Evolutionary conservation across 2,113 vertebrate species (phyloP), one percentile per base, ranked within the genome.

Genomic region (Acrocephalus arundinaceus): DNA sequence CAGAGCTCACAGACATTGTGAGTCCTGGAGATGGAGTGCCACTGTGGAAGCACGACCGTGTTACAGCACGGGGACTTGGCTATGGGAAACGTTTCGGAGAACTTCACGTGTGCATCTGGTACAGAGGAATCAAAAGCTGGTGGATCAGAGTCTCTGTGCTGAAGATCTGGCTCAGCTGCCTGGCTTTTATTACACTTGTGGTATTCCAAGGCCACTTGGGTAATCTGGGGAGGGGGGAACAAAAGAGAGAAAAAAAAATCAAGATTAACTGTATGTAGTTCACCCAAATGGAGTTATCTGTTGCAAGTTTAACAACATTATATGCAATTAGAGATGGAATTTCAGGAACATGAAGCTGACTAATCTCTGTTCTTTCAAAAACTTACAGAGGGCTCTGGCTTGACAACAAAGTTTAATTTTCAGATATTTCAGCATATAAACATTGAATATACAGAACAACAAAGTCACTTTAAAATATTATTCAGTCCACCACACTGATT

Each of bases 1-100:
- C 99, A 99, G 59, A 99, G 97, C 94, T 99, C 99, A 59, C 99
- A 99, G 82, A 99, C 97, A 1, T 97, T 98, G 78, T 98, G 97
- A 57, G 97, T 98, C 66, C 96, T 95, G 45, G 98, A 97, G 76
- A 98, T 89, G 2, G 97, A 73, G 59, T 98, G 98, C 86, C 98
- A 98, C 71, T 97, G 97, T 0, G 98, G 98, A 52, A 98, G 97
- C 61, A 98, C 94, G 85, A 99, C 97, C 0, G 99, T 99, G 96
- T 98, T 98, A 96, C 99, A 99, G 97, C 99, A 99, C 30, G 94
- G 97, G 11, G 93, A 95, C 6, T 66, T 89, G 24, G 93, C 43
- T 20, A 87, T 71, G 18, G 91, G 90, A 10, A 86, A 93, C 0
- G 92, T 33, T 16, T 97, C 97, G 0, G 89, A 23, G 27, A 79